A percentile compares a stretch with the other conserved stretches of the same genome.
phyloP scores from a whole-genome alignment of 2,888 invertebrate genomes.

The Abscondita cerata region DNA sequence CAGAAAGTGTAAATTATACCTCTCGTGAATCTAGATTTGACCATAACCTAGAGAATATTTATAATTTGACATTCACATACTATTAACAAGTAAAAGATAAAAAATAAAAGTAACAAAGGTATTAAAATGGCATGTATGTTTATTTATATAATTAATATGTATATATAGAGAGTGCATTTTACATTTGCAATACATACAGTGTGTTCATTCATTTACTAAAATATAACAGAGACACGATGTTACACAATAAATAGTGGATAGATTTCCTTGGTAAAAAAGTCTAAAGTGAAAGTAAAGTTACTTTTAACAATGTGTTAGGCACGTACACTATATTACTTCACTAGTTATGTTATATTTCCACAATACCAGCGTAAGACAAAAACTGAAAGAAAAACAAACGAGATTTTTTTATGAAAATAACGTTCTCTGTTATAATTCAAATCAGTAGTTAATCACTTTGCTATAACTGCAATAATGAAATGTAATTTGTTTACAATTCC shows the following conservation, averaged over 20 bases:
- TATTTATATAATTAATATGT: conserved; percentile 54
- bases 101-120: not conserved
- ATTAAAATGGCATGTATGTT: conserved; percentile 55
- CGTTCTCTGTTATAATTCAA: conserved; percentile 38
- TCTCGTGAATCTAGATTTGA: too few relatives aligned
- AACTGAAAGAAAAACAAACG: too few relatives aligned
- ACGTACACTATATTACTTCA: conserved; percentile 26
- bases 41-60: too few relatives aligned
- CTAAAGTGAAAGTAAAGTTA: conserved; percentile 26
- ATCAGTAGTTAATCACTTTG: conserved; percentile 34
- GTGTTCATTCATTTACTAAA: conserved; percentile 50
- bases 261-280: conserved; percentile 28
- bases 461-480: conserved; percentile 55
- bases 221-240: conserved; percentile 39
- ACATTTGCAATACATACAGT: conserved; percentile 59
- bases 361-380: too few relatives aligned
- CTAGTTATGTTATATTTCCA: conserved; percentile 8
- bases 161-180: conserved; percentile 57
- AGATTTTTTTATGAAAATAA: conserved; percentile 15
- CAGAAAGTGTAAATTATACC: too few relatives aligned
- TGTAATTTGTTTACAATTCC: conserved; percentile 55
- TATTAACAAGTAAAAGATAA: not conserved
- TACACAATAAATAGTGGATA: conserved; percentile 22
- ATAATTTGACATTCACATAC: too few relatives aligned
- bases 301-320: conserved; percentile 33